phyloP scores from a whole-genome alignment of 2,888 invertebrate genomes.

The Netelia fuscicornis region DNA sequence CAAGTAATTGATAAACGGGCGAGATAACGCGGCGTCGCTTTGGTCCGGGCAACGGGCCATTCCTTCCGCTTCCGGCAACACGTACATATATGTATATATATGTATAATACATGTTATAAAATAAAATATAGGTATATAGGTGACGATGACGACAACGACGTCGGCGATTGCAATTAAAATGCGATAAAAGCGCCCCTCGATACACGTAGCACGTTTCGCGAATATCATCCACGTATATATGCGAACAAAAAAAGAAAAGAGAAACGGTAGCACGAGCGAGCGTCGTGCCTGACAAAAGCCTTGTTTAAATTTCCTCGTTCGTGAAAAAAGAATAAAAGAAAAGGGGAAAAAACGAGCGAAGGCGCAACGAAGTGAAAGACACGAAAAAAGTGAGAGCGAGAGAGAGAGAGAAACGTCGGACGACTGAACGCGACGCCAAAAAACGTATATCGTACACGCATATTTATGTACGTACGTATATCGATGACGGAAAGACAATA shows the following conservation, averaged over 20 bases:
- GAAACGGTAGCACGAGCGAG: conserved; percentile 22
- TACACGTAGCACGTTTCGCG: conserved; percentile 47
- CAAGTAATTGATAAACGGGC: conserved; percentile 74
- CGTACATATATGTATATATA: background rate
- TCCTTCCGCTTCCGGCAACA: conserved; percentile 75
- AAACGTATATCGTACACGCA: background rate
- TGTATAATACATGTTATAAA: conserved; percentile 15
- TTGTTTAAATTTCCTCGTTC: conserved; percentile 51
- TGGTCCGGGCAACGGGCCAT: conserved; percentile 73
- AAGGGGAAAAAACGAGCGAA: background rate
- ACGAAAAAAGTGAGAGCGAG: background rate
- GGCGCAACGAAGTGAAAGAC: background rate
- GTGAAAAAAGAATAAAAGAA: background rate
- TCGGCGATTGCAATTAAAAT: conserved; percentile 65
- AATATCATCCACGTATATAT: conserved; percentile 31
- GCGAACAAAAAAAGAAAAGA: conserved; percentile 20
- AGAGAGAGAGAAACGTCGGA: background rate
- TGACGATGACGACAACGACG: conserved; percentile 35
- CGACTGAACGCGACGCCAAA: background rate
- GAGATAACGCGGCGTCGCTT: conserved; percentile 69
- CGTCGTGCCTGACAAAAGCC: conserved; percentile 36
- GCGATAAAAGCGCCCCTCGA: conserved; percentile 53
- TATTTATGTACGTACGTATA: background rate
- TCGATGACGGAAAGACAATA: conserved; percentile 16
- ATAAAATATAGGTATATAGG: conserved; percentile 28